Base-by-base conservation (phyloP, 1,140 invertebrate species). In the Drosophila arizonae region DNA sequence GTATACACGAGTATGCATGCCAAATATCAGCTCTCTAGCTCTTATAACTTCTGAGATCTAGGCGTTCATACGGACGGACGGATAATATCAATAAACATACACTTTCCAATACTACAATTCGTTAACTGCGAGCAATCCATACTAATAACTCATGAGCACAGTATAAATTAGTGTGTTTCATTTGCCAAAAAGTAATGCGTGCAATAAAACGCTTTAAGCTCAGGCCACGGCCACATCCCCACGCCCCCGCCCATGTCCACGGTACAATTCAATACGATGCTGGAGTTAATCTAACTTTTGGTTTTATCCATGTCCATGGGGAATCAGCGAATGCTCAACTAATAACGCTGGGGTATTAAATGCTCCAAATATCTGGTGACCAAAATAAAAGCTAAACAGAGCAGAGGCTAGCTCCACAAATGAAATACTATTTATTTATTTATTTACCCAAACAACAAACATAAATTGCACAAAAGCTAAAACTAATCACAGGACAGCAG, bases 401-500 rank as follows among this genome's bases (percentile, higher is more conserved):
- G 21, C 21, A 2, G 1, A 5, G 36, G 43, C 17, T 28, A 55
- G 39, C 45, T 4, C 10, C 45, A 48, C 17, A 66, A 66, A 72
- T 66, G 45, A 66, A 72, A 58, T 54, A 41, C 54, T 61, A 51
- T 68, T 68, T 55, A 52, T 57, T 70, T 55, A 66, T 57, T 48
- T 57, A 36, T 33, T 51, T 26, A 58, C 30, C 48, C 43, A 50
- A 11, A 11, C 9, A 39, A 17, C 41, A 55, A 54, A 61, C 41
- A 61, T 62, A 70, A 70, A 70, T 62, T 63, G 67, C 50, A 46
- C 55, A 72, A 67, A 46, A 58, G 39, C 70, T n/a, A 72, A 72
- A 72, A 72, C 64, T 72, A 72, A 72, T 72, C 70, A 68, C 64
- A 60, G 64, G 28, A 71, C 43, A 56, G 30, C 50, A 51, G 41